Evolutionary conservation across 2,113 vertebrate genomes (phyloP).

Genomic region (Nyctereutes procyonoides): DNA sequence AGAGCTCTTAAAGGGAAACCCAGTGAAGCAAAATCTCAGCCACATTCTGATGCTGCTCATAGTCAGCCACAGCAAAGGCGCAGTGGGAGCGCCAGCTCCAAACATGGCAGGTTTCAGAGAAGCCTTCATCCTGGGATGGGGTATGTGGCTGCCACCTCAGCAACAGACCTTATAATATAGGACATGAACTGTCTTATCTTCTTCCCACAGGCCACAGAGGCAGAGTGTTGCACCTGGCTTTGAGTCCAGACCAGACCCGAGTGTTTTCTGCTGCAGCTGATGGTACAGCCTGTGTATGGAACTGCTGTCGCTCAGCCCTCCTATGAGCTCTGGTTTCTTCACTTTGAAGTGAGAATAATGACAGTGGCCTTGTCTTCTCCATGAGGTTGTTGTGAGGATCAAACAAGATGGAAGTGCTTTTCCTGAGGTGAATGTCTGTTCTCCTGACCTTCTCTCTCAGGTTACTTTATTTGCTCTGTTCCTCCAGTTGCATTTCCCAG

Average conservation of each 20-base stretch:
- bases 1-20: background rate
- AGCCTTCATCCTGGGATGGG: background rate
- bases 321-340: background rate
- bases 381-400: background rate
- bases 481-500: background rate
- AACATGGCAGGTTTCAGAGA: background rate
- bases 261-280: constrained; percentile 87
- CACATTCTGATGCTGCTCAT: background rate
- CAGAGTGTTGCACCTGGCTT: constrained; percentile 86
- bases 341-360: background rate
- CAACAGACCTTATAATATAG: background rate
- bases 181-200: background rate
- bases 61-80: background rate
- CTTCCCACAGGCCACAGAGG: constrained; percentile 85
- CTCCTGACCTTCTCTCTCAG: background rate
- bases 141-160: background rate
- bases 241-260: constrained; percentile 81
- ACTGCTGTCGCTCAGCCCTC: background rate
- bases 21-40: background rate
- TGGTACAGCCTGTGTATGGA: constrained; percentile 86
- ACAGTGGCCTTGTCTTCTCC: background rate
- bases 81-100: background rate
- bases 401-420: background rate
- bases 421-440: background rate
- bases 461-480: background rate